Evolutionary conservation across 2,113 vertebrate genomes (phyloP), one percentile per base, ranked within the genome.

Genomic region (Etheostoma spectabile): DNA sequence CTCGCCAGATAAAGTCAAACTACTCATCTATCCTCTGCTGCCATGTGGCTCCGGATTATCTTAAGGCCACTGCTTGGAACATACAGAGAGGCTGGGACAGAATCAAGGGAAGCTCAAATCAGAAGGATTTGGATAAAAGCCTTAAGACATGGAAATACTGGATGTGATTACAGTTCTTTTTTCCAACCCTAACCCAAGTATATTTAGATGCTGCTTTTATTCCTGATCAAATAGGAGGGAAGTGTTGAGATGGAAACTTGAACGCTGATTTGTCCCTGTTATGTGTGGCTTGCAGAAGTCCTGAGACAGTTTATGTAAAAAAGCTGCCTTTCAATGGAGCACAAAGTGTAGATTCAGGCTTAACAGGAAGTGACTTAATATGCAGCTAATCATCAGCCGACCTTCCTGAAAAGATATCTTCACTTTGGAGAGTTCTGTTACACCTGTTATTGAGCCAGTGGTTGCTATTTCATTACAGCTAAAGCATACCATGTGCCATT

Each of bases 21-120:
- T 80, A 56, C 72, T 88, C 80, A 61, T 77, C 75, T 79, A 27
- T 82, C 65, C 22, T 66, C 68, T 59, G 74, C 46, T 80, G 86
- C 87, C 88, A 90, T 75, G 76, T 80, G 84, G 84, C 65, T 83
- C 83, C 74, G 82, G 82, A 84, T 90, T 83, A 80, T 88, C 38
- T 85, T 72, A 57, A 89, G 59, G 22, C 24, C 73, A 53, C 0
- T 16, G 63, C 74, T 82, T 60, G 82, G 70, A 81, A 46, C 63
- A 27, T 55, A 61, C 22, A 66, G 46, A 71, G 64, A 73, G 59
- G 42, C 51, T 15, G 64, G 24, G 63, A 46, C 16, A 52, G 27
- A 77, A 70, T 78, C 15, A 15, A 62, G 38, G 60, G 14, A 60
- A 49, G 53, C 65, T 82, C 2, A 8, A 81, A 64, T 61, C 67